These are phyloP conservation scores for Zophobas morio DNA, from an alignment of 1,140 invertebrate species.

Conservation along the genomic window DNA sequence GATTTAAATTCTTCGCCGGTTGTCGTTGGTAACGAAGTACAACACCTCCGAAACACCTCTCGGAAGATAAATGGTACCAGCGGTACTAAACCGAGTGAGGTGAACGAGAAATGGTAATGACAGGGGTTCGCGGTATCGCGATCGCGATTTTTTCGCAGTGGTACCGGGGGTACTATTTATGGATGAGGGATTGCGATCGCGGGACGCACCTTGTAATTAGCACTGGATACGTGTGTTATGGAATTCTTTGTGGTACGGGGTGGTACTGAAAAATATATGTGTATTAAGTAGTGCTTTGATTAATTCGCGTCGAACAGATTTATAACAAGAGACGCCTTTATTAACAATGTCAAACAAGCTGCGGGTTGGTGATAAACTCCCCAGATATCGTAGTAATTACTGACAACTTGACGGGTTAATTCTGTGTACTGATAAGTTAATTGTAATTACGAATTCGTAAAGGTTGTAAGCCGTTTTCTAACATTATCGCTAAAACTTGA, in stretches of 20 bases:
- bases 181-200: too few relatives aligned
- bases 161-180: too few relatives aligned
- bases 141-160: too few relatives aligned
- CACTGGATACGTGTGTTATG: too few relatives aligned
- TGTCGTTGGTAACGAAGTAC: slow-evolving; percentile 10
- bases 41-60: slow-evolving; percentile 18
- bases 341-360: slow-evolving; percentile 23
- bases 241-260: too few relatives aligned
- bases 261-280: too few relatives aligned
- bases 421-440: slow-evolving; percentile 34
- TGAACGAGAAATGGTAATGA: too few relatives aligned
- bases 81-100: too few relatives aligned
- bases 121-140: too few relatives aligned
- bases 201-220: too few relatives aligned
- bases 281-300: too few relatives aligned
- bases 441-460: slow-evolving; percentile 37
- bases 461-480: slow-evolving; percentile 27
- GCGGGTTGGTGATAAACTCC: slow-evolving; percentile 36
- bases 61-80: slow-evolving; percentile 15
- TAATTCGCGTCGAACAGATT: too few relatives aligned
- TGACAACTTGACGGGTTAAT: slow-evolving; percentile 36
- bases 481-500: slow-evolving; percentile 17
- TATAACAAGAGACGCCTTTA: slow-evolving; percentile 31
- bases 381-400: slow-evolving; percentile 37
- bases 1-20: slow-evolving; percentile 38